Base-by-base conservation (phyloP, 2,797 vertebrate genomes). In the Sylvia borin region DNA sequence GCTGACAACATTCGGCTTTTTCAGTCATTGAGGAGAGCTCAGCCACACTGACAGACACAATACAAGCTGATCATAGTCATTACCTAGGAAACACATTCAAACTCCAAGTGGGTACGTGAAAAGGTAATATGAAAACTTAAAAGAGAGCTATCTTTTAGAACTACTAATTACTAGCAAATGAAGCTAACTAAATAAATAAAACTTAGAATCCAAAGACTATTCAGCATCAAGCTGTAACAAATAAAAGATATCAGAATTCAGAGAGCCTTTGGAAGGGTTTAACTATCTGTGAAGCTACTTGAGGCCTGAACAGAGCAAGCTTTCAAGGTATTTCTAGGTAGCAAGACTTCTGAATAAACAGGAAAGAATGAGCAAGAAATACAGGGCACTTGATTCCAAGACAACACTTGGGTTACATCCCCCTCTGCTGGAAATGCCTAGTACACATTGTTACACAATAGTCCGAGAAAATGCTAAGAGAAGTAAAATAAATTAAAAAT, bases 341-440 rank as follows among this genome's bases (percentile, higher is more conserved):
- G 48, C 11, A 68, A 65, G 36, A 70, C 27, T 85, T 36, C 15
- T 16, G 21, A 87, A 42, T 66, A 82, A 71, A 74, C 0, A 9
- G 5, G 4, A 29, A 81, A 38, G 29, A 57, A 51, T 2, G 16
- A 78, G 19, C 16, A 78, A 43, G 17, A 84, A 76, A 47, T 26
- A 18, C 5, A 16, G 18, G 9, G 5, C 25, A 45, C 8, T 72
- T 85, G 32, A 85, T 50, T 66, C 9, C 48, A 68, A 38, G 21
- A 26, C 32, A 65, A 80, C 13, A 40, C 18, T 71, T 70, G 57
- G 61, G 55, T 60, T 43, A 73, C 53, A 92, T 85, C 93, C 20
- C 93, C 93, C 94, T 93, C 96, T 96, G 58, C 89, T 89, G 97
- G 88, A 88, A 93, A 51, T 29, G 51, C 1, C 58, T 42, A 58